Evolutionary conservation across 2,888 invertebrate species (phyloP).

Genomic region (Drosophila limbata): DNA sequence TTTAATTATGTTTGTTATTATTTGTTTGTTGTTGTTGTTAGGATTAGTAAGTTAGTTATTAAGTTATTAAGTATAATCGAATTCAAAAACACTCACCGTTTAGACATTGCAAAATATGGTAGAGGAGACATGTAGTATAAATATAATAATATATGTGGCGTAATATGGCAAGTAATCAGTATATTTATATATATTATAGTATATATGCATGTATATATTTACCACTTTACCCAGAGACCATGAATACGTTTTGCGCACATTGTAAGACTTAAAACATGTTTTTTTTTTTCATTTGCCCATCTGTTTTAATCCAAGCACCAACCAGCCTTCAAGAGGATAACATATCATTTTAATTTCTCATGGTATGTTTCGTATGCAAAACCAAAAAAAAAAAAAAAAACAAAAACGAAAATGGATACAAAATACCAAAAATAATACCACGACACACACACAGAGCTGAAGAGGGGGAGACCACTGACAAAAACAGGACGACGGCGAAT

Average conservation of each 20-base stretch:
- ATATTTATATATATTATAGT: conserved; percentile 37
- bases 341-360: conserved; percentile 20
- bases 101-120: conserved; percentile 78
- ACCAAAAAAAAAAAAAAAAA: conserved; percentile 6
- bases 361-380: conserved; percentile 11
- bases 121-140: conserved; percentile 80
- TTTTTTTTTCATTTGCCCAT: conserved; percentile 46
- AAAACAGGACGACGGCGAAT: conserved; percentile 44
- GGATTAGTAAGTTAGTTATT: conserved; percentile 45
- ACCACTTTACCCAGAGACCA: conserved; percentile 83
- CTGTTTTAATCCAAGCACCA: conserved; percentile 82
- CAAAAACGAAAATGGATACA: conserved; percentile 26
- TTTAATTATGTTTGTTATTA: background rate
- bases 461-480: conserved; percentile 31
- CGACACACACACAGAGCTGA: conserved; percentile 52
- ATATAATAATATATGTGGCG: conserved; percentile 45
- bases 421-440: conserved; percentile 33
- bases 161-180: conserved; percentile 35
- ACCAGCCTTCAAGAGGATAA: conserved; percentile 74
- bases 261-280: conserved; percentile 68
- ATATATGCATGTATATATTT: conserved; percentile 71
- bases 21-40: conserved; percentile 29
- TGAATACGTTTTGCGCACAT: conserved; percentile 80
- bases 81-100: conserved; percentile 85
- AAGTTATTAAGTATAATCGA: conserved; percentile 50